Base-by-base conservation (phyloP, 2,888 invertebrate genomes). In the Willowsia nigromaculata region DNA sequence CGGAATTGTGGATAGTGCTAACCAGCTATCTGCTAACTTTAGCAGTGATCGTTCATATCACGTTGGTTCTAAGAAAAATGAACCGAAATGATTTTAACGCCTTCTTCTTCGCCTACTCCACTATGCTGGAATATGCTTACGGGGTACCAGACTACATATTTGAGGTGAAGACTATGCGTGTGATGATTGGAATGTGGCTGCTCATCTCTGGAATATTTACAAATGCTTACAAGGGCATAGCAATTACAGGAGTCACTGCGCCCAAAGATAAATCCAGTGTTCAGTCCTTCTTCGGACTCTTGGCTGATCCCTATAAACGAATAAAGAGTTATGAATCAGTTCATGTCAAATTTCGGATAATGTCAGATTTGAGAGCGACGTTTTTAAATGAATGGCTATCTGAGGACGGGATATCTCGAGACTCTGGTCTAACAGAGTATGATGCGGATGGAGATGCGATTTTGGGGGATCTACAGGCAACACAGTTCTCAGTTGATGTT, bases 1-100 rank as follows among this genome's bases (percentile, higher is more conserved):
- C 9, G 4, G 78, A 78, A 9, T n/a, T 78, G n/a, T 78, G 78
- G 78, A 78, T 78, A 22, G 13, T 30, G 25, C 76, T 50, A 11
- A 7, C 22, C 37, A 5, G 0, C 15, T 47, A 27, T 76, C 30
- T 78, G 53, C 56, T 33, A 56, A 2, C 33, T n/a, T 27, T 78
- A 6, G 22, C 37, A 7, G 4, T 71, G 6, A 43, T 40, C n/a
- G 33, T 33, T 33, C 71, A 71, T 40, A 1, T 43, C 7, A 37
- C 40, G 13, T 13, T 71, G 9, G 13, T 71, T 6, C 1, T 37
- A 5, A 15, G 37, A 71, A 71, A 71, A 18, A 4, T 5, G 1
- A 71, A 71, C 43, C 43, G 43, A 3, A 18, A 1, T 7, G 78
- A 56, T 78, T 78, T 78, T n/a, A 53, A 27, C 56, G 27, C 78